phyloP scores from a whole-genome alignment of 2,113 vertebrate species.

The Sardina pilchardus region DNA sequence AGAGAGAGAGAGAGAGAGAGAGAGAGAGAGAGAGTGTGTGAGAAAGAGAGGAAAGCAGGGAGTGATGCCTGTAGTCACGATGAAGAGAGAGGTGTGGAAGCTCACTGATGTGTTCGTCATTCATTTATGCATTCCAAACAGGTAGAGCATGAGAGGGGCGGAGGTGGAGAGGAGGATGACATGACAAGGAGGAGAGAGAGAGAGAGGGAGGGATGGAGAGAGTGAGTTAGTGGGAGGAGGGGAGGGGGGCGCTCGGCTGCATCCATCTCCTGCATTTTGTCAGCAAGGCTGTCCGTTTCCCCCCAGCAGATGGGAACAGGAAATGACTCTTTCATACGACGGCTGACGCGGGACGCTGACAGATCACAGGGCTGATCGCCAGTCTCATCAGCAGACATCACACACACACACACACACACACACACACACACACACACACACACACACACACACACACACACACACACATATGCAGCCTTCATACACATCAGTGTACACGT shows the following conservation, averaged over 20 bases:
- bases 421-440: not conserved
- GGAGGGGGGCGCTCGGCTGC: not conserved
- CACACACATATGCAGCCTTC: not conserved
- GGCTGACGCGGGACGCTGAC: slow-evolving; percentile 18
- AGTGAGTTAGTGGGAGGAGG: not conserved
- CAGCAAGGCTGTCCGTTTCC: slow-evolving; percentile 50
- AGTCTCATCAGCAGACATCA: not conserved
- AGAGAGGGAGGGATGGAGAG: not conserved
- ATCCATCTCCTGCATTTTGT: slow-evolving; percentile 52
- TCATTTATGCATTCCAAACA: slow-evolving; percentile 41
- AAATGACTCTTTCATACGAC: slow-evolving; percentile 62
- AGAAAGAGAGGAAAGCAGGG: not conserved
- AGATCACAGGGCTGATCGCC: not conserved
- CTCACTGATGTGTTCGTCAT: not conserved
- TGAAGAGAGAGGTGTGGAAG: not conserved
- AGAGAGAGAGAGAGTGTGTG: not conserved
- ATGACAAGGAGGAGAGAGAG: not conserved
- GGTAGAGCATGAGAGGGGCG: not conserved
- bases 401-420: not conserved
- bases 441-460: not conserved
- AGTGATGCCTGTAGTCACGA: not conserved
- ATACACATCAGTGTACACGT: not conserved
- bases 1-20: not conserved
- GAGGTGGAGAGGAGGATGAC: not conserved
- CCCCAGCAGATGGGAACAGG: slow-evolving; percentile 52